phyloP scores from a whole-genome alignment of 2,888 invertebrate genomes.

The Onchidella celtica region DNA sequence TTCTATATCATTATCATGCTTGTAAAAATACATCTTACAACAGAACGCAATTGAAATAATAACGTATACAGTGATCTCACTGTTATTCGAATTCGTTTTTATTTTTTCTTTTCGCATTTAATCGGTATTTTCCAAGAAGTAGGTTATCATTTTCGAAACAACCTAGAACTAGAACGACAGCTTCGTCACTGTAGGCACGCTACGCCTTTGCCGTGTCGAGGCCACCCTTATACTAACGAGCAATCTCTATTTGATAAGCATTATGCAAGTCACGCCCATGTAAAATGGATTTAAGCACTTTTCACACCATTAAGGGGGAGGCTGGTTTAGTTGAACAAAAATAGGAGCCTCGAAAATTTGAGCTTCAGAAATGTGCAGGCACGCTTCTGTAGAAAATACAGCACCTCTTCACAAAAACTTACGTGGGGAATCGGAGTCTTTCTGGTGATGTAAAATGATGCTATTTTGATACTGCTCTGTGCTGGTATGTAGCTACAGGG shows the following conservation, averaged over 20 bases:
- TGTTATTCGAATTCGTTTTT: too few species aligned
- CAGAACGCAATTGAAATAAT: too few species aligned
- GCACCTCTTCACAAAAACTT: neutral
- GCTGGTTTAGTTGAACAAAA: neutral
- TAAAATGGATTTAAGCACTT: slow-evolving; percentile 20
- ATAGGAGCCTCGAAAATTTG: neutral
- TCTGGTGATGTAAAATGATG: neutral
- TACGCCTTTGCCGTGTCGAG: too few species aligned
- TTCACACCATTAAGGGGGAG: slow-evolving; percentile 14
- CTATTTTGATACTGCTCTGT: neutral
- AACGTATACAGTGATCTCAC: too few species aligned
- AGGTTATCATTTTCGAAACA: too few species aligned
- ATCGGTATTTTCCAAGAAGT: too few species aligned
- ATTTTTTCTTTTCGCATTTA: too few species aligned
- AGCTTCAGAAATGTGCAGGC: neutral
- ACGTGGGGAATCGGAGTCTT: neutral
- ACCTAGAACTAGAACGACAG: too few species aligned
- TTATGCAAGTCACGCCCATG: slow-evolving; percentile 34
- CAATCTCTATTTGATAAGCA: slow-evolving; percentile 13
- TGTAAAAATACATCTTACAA: too few species aligned
- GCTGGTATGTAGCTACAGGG: neutral
- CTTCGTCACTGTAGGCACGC: too few species aligned
- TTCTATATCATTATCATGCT: too few species aligned
- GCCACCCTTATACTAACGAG: neutral
- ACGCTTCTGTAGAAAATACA: neutral